Percentiles rank a stretch among this genome's conserved stretches.
Evolutionary conservation across 2,888 invertebrate species (phyloP).

Genomic region (Ectemnius lituratus): DNA sequence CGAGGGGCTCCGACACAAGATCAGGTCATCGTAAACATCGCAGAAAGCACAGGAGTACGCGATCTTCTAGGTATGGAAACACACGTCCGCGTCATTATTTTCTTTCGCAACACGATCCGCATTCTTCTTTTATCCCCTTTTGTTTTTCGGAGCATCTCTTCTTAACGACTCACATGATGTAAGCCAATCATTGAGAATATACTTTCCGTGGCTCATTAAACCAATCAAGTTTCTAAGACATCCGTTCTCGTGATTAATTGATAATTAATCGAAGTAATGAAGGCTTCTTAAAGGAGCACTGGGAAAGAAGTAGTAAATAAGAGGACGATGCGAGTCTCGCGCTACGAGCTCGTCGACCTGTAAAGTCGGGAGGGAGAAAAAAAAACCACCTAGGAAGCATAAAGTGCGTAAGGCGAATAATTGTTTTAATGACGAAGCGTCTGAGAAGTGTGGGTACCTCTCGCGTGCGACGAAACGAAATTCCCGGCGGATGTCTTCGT

Average conservation of each 20-base stretch:
- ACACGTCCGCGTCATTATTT: no score
- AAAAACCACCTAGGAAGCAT: slow-evolving; percentile 49
- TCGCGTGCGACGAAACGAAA: slow-evolving; percentile 18
- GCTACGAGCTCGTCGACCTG: slow-evolving; percentile 44
- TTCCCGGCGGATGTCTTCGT: slow-evolving; percentile 14
- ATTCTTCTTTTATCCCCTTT: no score
- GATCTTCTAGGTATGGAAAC: slow-evolving; percentile 80
- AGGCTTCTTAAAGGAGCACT: slow-evolving; percentile 23
- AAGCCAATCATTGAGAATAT: slow-evolving; percentile 10
- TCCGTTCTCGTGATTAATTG: slow-evolving; percentile 22
- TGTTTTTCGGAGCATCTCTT: no score
- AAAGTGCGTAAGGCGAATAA: slow-evolving; percentile 51
- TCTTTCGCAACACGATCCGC: no score
- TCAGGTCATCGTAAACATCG: slow-evolving; percentile 86
- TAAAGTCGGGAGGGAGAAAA: slow-evolving; percentile 23
- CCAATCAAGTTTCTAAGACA: slow-evolving; percentile 23
- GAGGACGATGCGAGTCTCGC: slow-evolving; percentile 29
- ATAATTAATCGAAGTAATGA: slow-evolving; percentile 46
- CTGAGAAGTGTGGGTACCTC: slow-evolving; percentile 33
- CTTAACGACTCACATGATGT: no score
- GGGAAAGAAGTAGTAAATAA: slow-evolving; percentile 29
- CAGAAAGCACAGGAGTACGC: slow-evolving; percentile 85
- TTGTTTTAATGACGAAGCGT: slow-evolving; percentile 57
- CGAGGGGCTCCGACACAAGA: slow-evolving; percentile 87
- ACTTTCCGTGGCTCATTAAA: slow-evolving; percentile 10